Percentiles rank a stretch among this genome's conserved stretches.
phyloP scores from a whole-genome alignment of 2,888 invertebrate species.

The Scaptodrosophila latifasciaeformis region DNA sequence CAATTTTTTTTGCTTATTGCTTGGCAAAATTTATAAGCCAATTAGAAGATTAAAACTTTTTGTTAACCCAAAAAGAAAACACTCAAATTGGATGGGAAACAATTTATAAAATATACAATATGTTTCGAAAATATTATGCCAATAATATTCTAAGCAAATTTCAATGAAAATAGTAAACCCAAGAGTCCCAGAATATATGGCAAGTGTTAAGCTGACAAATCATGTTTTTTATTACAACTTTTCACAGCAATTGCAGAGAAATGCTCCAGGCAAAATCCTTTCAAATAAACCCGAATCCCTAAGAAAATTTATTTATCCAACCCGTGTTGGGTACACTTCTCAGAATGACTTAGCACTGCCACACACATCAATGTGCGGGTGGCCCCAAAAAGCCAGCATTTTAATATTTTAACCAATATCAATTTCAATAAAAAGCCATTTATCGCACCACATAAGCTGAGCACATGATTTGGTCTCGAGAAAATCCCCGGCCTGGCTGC shows the following conservation, averaged over 20 bases:
- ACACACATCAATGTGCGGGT: slow-evolving; percentile 3
- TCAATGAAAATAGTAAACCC: background rate
- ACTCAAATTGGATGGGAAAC: no score
- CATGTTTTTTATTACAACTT: slow-evolving; percentile 69
- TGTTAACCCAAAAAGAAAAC: no score
- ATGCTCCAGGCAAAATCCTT: slow-evolving; percentile 30
- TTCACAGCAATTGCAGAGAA: slow-evolving; percentile 21
- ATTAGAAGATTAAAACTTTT: no score
- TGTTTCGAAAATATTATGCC: no score
- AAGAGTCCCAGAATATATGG: background rate
- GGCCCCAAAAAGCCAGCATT: slow-evolving; percentile 35
- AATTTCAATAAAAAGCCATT: slow-evolving; percentile 74
- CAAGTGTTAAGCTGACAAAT: slow-evolving; percentile 73
- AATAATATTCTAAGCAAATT: no score
- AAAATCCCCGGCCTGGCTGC: no score
- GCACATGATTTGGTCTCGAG: slow-evolving; percentile 32
- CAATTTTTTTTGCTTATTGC: no score
- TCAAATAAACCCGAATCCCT: background rate
- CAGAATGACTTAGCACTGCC: background rate
- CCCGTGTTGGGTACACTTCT: slow-evolving; percentile 24
- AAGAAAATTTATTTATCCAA: slow-evolving; percentile 2
- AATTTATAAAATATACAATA: no score
- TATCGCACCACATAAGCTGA: slow-evolving; percentile 68
- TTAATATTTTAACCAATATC: slow-evolving; percentile 70
- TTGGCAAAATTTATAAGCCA: background rate